Percentiles rank a stretch among this genome's conserved stretches.
These are phyloP conservation scores for Trachymyrmex cornetzi DNA, from an alignment of 1,140 invertebrate species.

Conservation along the genomic window DNA sequence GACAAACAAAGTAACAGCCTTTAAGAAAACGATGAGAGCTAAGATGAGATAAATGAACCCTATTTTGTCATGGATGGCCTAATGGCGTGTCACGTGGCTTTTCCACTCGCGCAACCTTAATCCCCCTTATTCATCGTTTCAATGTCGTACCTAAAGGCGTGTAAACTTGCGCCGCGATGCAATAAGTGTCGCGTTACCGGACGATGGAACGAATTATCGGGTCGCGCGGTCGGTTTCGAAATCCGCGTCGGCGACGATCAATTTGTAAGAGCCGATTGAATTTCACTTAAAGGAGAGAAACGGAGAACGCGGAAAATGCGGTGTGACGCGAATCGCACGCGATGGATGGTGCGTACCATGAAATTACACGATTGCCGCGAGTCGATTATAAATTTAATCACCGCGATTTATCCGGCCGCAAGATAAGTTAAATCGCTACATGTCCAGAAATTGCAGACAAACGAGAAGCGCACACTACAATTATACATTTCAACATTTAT, in stretches of 20 bases:
- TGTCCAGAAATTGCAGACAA: constrained; percentile 4
- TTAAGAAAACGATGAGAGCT: constrained; percentile 13
- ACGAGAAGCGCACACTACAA: constrained; percentile 5
- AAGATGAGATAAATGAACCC: constrained; percentile 21
- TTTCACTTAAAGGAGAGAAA: constrained; percentile 41
- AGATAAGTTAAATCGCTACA: background rate
- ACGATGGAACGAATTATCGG: constrained; percentile 46
- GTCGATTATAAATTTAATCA: constrained; percentile 49
- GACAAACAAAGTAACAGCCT: background rate
- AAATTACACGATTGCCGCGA: constrained; percentile 41
- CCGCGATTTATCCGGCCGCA: constrained; percentile 6
- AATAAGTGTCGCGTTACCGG: constrained; percentile 65
- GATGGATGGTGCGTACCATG: background rate
- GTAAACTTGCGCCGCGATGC: constrained; percentile 54
- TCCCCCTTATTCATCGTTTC: constrained; percentile 54
- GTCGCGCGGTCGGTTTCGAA: constrained; percentile 51
- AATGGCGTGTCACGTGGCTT: constrained; percentile 44
- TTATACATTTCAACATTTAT: background rate
- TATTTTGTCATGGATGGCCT: constrained; percentile 28
- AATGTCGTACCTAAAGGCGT: constrained; percentile 15
- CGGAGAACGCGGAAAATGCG: constrained; percentile 27
- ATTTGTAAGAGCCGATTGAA: constrained; percentile 49
- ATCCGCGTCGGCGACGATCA: constrained; percentile 43
- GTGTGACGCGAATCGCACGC: constrained; percentile 3
- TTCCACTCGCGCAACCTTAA: constrained; percentile 46